These are phyloP conservation scores for Sitta carolinensis DNA, from an alignment of 2,797 vertebrate genomes.

Conservation along the genomic window DNA sequence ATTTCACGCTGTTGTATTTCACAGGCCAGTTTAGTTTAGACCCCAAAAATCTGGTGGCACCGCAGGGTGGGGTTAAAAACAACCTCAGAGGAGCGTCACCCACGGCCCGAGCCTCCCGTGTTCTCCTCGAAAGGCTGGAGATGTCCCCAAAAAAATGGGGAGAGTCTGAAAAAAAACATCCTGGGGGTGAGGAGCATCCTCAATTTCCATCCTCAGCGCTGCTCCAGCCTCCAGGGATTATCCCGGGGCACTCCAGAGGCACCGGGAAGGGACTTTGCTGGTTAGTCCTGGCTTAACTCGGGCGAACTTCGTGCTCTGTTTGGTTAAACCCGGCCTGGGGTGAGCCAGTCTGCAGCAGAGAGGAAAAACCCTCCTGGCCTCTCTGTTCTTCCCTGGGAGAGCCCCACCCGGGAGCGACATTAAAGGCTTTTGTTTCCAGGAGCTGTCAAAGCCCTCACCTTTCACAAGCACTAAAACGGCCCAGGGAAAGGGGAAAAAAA, in stretches of 20 bases:
- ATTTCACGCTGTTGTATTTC: not conserved
- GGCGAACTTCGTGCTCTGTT: not conserved
- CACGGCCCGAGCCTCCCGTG: too few relatives aligned
- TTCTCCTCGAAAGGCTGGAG: not conserved
- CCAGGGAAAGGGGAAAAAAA: not conserved
- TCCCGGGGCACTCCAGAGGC: not conserved
- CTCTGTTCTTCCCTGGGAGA: constrained; percentile 16
- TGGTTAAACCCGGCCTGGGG: not conserved
- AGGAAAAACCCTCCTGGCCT: constrained; percentile 28
- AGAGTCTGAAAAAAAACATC: not conserved
- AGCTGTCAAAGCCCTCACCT: constrained; percentile 68
- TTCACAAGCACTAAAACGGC: constrained; percentile 63
- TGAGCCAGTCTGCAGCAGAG: not conserved
- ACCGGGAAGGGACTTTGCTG: not conserved
- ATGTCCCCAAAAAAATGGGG: not conserved
- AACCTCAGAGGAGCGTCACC: not conserved
- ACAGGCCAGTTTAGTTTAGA: not conserved
- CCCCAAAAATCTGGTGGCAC: not conserved
- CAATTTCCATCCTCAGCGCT: not conserved
- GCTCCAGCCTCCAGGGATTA: not conserved
- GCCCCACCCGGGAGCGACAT: not conserved
- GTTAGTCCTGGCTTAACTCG: not conserved
- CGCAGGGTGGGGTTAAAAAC: not conserved
- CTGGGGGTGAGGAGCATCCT: not conserved
- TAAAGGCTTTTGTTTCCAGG: constrained; percentile 68